Evolutionary conservation across 2,113 vertebrate genomes (phyloP).

Genomic region (Archocentrus centrarchus): DNA sequence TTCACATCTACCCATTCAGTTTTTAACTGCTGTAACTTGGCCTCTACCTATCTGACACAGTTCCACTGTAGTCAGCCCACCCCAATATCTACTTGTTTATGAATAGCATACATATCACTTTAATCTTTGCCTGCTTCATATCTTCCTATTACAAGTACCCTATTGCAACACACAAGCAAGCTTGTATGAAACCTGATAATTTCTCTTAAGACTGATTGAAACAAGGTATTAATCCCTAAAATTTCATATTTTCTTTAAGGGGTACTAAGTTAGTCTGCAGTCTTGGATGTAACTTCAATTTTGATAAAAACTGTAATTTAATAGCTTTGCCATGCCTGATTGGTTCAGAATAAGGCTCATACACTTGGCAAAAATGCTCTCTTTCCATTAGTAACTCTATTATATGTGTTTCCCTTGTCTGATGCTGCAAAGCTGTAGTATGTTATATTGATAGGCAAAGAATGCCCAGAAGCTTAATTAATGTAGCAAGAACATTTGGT

Average conservation of each 20-base stretch:
- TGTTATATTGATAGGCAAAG: slow-evolving; percentile 35
- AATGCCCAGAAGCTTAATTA: slow-evolving; percentile 36
- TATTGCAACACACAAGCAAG: background rate
- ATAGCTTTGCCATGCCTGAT: slow-evolving; percentile 46
- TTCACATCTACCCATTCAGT: background rate
- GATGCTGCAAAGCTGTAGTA: slow-evolving; percentile 26
- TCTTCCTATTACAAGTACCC: background rate
- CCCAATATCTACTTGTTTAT: background rate
- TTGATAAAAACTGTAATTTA: slow-evolving; percentile 34
- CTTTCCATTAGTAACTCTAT: background rate
- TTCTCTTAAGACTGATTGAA: background rate
- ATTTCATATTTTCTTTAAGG: background rate
- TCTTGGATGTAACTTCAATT: background rate
- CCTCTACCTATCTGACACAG: background rate
- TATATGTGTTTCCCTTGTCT: slow-evolving; percentile 7
- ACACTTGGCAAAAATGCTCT: slow-evolving; percentile 38
- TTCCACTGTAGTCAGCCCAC: background rate
- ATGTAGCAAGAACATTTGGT: slow-evolving; percentile 14
- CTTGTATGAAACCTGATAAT: background rate
- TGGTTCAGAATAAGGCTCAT: slow-evolving; percentile 51
- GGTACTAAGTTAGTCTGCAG: background rate
- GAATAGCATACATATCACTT: background rate
- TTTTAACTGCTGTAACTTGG: background rate
- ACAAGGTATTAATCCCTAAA: background rate
- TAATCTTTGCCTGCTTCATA: background rate